Conservation (phyloP, 1,140 invertebrate species). For the Colletes gigas region DNA sequence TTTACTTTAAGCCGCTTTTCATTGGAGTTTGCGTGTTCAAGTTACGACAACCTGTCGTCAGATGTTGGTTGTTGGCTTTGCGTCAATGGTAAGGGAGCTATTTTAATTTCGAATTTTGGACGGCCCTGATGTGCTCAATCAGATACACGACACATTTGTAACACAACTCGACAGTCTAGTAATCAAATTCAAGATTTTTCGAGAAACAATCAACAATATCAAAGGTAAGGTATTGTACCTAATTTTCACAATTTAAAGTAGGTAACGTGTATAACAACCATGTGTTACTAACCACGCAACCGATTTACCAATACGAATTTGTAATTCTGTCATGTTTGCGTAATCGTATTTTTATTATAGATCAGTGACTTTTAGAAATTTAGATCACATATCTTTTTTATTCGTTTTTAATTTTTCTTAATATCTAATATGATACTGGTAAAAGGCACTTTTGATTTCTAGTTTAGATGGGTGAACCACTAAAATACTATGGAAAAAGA, state of each 20-base stretch:
- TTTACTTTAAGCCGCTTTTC: conserved; percentile 30
- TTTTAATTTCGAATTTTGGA: conserved; percentile 61
- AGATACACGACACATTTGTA: conserved; percentile 17
- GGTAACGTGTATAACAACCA: conserved; percentile 21
- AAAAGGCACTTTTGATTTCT: conserved; percentile 13
- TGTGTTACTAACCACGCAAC: conserved; percentile 35
- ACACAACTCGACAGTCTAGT: not conserved
- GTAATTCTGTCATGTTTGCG: not conserved
- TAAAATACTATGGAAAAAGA: conserved; percentile 77
- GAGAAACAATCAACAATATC: conserved; percentile 21
- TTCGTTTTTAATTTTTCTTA: not conserved
- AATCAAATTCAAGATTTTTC: conserved; percentile 1
- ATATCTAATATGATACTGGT: conserved; percentile 11
- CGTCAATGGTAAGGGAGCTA: conserved; percentile 49
- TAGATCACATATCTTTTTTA: not conserved
- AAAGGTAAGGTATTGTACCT: conserved; percentile 34
- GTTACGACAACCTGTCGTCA: conserved; percentile 46
- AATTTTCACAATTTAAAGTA: not conserved
- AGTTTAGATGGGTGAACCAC: conserved; percentile 69
- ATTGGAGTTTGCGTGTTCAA: conserved; percentile 20
- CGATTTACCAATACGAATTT: not conserved
- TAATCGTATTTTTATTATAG: not conserved
- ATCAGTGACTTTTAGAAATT: not conserved
- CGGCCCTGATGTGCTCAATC: conserved; percentile 44
- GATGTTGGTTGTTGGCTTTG: conserved; percentile 35